Evolutionary conservation across 2,113 vertebrate genomes (phyloP), one percentile per base, ranked within the genome.

Genomic region (Manacus vitellinus): DNA sequence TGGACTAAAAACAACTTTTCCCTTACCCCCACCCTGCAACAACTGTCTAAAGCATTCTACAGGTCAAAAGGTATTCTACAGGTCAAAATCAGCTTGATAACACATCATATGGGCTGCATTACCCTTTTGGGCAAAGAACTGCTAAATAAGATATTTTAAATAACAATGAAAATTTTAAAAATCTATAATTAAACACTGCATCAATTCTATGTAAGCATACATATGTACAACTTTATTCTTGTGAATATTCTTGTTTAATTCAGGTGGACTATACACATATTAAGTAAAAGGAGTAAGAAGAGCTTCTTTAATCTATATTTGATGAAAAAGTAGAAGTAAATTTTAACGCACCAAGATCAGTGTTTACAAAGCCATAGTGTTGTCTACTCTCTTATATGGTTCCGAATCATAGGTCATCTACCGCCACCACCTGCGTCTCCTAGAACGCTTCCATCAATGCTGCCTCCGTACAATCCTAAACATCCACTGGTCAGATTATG

Each of bases 21-120:
- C 6, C 3, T 4, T 5, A 14, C 5, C 18, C 5, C 9, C 5
- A 14, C 1, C 7, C 28, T 61, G 33, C 7, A 39, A 24, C 14
- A 2, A 2, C 30, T 10, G 1, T 66, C 28, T 71, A 61, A 78
- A 71, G 12, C 2, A 59, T 5, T 62, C 3, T 25, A 41, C 11
- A 41, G 39, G 39, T 41, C 39, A 41, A 8, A 58, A 23, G 2
- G 2, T 49, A 46, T 75, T 71, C 81, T 37, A 31, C 24, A 78
- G 28, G 31, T 3, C 19, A 62, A 44, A 85, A 47, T 8, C 59
- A 55, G 4, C 10, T 41, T 65, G 37, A 21, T 37, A 83, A 51
- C 3, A 14, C 43, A 49, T 39, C 22, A 27, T 47, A 62, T 35
- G 9, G 11, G 2, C 12, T 80, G 12, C 4, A 20, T n/a, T 84